Percentiles rank a stretch among this genome's conserved stretches.
Evolutionary conservation across 2,888 invertebrate genomes (phyloP).

Genomic region (Heliconius ismenius): DNA sequence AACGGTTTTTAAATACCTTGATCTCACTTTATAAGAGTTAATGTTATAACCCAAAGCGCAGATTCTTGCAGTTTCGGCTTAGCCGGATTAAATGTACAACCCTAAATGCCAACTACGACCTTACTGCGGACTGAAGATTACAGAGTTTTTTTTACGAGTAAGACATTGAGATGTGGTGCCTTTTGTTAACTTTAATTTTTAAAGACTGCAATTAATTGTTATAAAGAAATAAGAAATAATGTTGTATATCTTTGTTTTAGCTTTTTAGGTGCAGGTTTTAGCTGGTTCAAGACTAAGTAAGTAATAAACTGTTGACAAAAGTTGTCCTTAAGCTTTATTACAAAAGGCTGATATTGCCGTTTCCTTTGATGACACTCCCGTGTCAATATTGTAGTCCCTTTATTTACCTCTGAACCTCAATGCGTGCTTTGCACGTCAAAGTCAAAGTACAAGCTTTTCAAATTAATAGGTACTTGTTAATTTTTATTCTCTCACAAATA

Average conservation of each 20-base stretch:
- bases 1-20: constrained; percentile 45
- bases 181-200: constrained; percentile 41
- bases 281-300: too few relatives aligned
- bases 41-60: constrained; percentile 60
- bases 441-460: constrained; percentile 32
- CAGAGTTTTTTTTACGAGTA: constrained; percentile 42
- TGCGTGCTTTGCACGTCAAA: constrained; percentile 39
- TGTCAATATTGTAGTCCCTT: constrained; percentile 37
- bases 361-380: constrained; percentile 33
- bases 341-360: constrained; percentile 38
- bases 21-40: constrained; percentile 69
- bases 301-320: constrained; percentile 22
- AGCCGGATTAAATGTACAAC: constrained; percentile 47
- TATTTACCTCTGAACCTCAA: constrained; percentile 35
- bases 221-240: too few relatives aligned
- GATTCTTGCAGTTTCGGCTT: constrained; percentile 49
- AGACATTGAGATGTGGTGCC: constrained; percentile 40
- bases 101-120: constrained; percentile 47
- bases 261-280: too few relatives aligned
- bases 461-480: constrained; percentile 26
- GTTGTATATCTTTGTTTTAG: too few relatives aligned
- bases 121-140: constrained; percentile 48
- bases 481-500: constrained; percentile 27
- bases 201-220: constrained; percentile 22
- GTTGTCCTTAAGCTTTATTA: constrained; percentile 19